A percentile compares a stretch with the other conserved stretches of the same genome.
Evolutionary conservation across 2,888 invertebrate genomes (phyloP).

Genomic region (Nomada lathburiana): DNA sequence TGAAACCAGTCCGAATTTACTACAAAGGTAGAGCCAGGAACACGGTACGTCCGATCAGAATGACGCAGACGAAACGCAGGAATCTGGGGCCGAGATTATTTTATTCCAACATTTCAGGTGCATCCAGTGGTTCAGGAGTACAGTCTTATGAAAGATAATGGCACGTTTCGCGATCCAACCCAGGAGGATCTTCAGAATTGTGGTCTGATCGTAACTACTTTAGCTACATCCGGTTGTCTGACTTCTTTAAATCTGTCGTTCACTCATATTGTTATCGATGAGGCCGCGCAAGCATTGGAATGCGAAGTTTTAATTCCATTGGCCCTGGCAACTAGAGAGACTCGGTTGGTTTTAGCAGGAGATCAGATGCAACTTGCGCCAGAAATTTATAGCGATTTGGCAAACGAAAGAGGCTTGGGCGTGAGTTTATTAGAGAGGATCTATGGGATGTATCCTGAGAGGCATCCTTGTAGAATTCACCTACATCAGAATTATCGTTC

Average conservation of each 20-base stretch:
- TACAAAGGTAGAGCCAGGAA: slow-evolving; percentile 92
- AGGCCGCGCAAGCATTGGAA: slow-evolving; percentile 95
- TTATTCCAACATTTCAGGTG: slow-evolving; percentile 70
- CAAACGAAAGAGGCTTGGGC: slow-evolving; percentile 89
- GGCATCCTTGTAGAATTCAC: slow-evolving; percentile 91
- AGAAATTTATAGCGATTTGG: slow-evolving; percentile 91
- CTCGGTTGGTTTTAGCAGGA: slow-evolving; percentile 92
- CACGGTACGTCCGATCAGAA: slow-evolving; percentile 87
- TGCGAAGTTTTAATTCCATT: slow-evolving; percentile 93
- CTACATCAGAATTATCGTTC: slow-evolving; percentile 93
- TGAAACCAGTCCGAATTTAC: slow-evolving; percentile 90
- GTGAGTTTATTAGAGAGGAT: slow-evolving; percentile 91
- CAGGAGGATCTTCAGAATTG: slow-evolving; percentile 90
- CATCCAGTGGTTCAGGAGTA: slow-evolving; percentile 86
- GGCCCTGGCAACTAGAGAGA: slow-evolving; percentile 89
- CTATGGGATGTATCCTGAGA: slow-evolving; percentile 90
- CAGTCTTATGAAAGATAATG: slow-evolving; percentile 88
- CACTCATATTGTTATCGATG: slow-evolving; percentile 93
- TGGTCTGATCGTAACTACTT: slow-evolving; percentile 90
- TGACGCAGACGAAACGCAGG: background rate
- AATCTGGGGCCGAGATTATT: background rate
- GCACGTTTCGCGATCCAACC: slow-evolving; percentile 89
- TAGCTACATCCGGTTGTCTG: slow-evolving; percentile 91
- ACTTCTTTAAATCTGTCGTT: slow-evolving; percentile 89
- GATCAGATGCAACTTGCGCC: slow-evolving; percentile 95